Conservation (phyloP, 2,888 invertebrate species). For the Orthosia gracilis region DNA sequence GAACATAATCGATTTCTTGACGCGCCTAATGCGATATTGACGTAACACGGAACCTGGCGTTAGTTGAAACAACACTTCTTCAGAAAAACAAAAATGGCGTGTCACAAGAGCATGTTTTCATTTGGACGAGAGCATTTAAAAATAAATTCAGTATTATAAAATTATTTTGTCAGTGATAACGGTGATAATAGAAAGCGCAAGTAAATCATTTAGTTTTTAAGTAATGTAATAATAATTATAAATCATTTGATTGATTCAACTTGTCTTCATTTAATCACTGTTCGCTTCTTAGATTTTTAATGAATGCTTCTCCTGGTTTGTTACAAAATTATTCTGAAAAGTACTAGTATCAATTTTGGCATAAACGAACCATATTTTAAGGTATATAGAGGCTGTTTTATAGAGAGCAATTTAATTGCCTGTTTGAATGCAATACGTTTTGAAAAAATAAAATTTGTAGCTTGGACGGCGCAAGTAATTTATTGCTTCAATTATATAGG, state of each 20-base stretch:
- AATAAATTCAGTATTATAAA: neutral
- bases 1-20: no score
- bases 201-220: neutral
- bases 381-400: neutral
- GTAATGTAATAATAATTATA: neutral
- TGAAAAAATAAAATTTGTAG: neutral
- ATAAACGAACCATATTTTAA: neutral
- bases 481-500: constrained; percentile 5
- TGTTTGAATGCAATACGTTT: constrained; percentile 12
- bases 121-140: no score
- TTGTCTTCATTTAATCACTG: neutral
- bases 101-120: neutral
- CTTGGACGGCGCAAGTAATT: neutral
- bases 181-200: neutral
- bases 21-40: no score
- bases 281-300: neutral
- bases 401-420: neutral
- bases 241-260: constrained; percentile 1
- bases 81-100: neutral
- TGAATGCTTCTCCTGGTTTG: neutral
- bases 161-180: neutral
- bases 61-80: neutral
- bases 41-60: no score
- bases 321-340: neutral
- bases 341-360: neutral